phyloP scores from a whole-genome alignment of 2,797 vertebrate species.

The Centropyge bicolor region DNA sequence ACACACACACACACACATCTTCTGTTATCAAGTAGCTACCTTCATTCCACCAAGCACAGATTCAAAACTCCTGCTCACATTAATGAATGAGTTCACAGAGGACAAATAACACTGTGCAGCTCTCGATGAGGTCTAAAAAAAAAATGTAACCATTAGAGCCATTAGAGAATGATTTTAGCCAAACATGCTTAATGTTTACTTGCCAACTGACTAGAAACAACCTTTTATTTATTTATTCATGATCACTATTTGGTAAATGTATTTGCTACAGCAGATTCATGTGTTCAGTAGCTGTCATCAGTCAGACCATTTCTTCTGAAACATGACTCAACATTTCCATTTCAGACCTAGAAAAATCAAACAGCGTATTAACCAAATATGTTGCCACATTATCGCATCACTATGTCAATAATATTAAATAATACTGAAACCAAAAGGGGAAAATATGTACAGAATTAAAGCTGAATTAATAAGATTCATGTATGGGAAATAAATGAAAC shows the following conservation, averaged over 20 bases:
- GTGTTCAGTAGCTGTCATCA: background rate
- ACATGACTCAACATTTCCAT: background rate
- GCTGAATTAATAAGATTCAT: too few relatives aligned
- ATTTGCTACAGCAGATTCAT: background rate
- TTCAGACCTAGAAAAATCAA: background rate
- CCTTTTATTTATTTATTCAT: background rate
- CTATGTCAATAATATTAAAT: conserved; percentile 1
- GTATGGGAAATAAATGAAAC: too few relatives aligned
- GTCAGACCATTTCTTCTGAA: background rate
- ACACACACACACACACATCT: background rate
- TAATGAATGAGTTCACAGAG: conserved; percentile 39
- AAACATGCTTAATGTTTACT: background rate
- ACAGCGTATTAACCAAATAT: background rate
- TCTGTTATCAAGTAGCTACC: conserved; percentile 51
- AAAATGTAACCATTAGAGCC: background rate
- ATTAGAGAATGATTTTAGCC: background rate
- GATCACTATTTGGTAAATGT: background rate
- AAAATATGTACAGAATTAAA: too few relatives aligned
- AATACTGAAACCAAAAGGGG: background rate
- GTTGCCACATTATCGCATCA: background rate
- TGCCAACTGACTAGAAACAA: background rate
- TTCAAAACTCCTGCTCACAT: conserved; percentile 33
- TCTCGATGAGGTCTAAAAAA: background rate
- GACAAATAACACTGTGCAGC: conserved; percentile 25
- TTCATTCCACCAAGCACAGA: conserved; percentile 52